A percentile compares a stretch with the other conserved stretches of the same genome.
These are phyloP conservation scores for Diprion similis DNA, from an alignment of 1,140 invertebrate genomes.

Conservation along the genomic window DNA sequence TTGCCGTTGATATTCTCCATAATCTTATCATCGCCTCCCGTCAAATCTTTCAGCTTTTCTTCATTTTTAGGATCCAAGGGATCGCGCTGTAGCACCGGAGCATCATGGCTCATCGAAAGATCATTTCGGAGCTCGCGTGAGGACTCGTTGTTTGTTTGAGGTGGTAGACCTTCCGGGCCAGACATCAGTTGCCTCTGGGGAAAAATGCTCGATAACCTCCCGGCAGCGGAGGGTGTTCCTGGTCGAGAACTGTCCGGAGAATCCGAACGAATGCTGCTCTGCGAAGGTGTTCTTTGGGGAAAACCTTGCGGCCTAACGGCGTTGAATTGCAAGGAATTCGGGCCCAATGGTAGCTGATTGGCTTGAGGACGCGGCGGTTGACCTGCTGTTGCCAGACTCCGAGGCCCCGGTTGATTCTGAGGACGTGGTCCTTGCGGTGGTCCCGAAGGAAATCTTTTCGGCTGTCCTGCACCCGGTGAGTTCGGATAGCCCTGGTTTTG, in stretches of 20 bases:
- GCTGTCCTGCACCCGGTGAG: slow-evolving; percentile 15
- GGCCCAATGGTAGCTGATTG: neutral
- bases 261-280: neutral
- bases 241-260: neutral
- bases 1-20: neutral
- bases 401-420: slow-evolving; percentile 17
- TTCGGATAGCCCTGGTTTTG: slow-evolving; percentile 26
- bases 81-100: neutral
- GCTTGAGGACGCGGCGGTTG: neutral
- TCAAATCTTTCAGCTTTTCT: neutral
- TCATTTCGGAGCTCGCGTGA: neutral
- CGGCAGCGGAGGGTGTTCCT: neutral
- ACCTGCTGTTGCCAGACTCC: slow-evolving; percentile 23
- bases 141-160: neutral
- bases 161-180: neutral
- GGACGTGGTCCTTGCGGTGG: neutral
- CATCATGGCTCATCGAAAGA: neutral
- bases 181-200: slow-evolving; percentile 1
- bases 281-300: neutral
- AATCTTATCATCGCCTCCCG: neutral
- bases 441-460: slow-evolving; percentile 41
- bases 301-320: neutral
- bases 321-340: neutral
- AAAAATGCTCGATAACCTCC: neutral
- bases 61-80: neutral